Evolutionary conservation across 2,797 vertebrate species (phyloP), one percentile per base, ranked within the genome.

Genomic region (Coregonus suidteri): DNA sequence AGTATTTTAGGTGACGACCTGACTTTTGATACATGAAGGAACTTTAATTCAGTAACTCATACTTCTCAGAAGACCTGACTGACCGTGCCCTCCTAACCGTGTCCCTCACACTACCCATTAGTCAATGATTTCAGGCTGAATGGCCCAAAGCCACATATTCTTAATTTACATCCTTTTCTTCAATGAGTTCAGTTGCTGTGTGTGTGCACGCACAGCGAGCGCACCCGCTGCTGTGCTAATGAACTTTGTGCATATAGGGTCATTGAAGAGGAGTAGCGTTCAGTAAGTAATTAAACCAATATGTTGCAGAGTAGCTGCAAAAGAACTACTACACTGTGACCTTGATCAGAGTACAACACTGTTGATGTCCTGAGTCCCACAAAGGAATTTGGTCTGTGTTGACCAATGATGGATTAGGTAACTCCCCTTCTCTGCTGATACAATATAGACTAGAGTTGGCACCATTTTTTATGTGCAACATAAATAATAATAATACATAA

Each of bases 11-110:
- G 35, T 69, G 68, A 18, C 5, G 20, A n/a, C 35, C 16, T 47
- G 4, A n/a, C 13, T 70, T 65, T 13, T 66, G 15, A 16, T 54
- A 3, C 51, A 56, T 14, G 13, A 15, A 66, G 64, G n/a, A 14
- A 31, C 64, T 6, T 16, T 53, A 30, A 67, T 76, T 78, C 31
- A 41, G 85, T 69, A 78, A 79, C 88, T 88, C 82, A 87, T 91
- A 88, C 81, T 14, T 76, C 87, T 93, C 93, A 93, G 87, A 88
- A 90, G 91, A 91, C 90, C 13, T 68, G 77, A 67, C 83, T 77
- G 76, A 52, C 2, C 77, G 56, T 87, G 80, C 86, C 56, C 75
- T 81, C 84, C 71, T 93, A 88, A 80, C 81, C 47, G 47, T 4
- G 53, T 3, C 77, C 59, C 86, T 80, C 87, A 15, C 31, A 51